Conservation (phyloP, 2,113 vertebrate species). For the Lates calcarifer region DNA sequence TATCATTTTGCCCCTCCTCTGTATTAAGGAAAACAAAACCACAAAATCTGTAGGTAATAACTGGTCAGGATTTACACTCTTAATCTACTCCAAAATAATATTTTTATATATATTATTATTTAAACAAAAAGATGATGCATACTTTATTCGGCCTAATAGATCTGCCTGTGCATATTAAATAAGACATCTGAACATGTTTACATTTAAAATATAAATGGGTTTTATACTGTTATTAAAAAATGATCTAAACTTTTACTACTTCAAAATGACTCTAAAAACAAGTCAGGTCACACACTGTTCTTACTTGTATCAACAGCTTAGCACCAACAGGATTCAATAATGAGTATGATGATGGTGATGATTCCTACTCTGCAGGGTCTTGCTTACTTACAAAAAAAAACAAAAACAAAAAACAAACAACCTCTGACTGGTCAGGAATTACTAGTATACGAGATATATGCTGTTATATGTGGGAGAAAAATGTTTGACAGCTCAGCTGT, state of each 20-base stretch:
- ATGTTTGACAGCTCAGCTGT: conserved; percentile 31
- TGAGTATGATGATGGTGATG: neutral
- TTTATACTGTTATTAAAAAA: neutral
- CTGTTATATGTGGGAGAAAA: neutral
- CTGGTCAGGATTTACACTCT: neutral
- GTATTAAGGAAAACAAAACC: conserved; percentile 43
- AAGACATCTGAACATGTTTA: no score
- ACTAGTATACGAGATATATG: neutral
- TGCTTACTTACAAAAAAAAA: no score
- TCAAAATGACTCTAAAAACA: neutral
- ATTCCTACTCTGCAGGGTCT: neutral
- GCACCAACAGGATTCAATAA: neutral
- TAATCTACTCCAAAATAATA: neutral
- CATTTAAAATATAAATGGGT: neutral
- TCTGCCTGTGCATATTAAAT: neutral
- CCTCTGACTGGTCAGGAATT: neutral
- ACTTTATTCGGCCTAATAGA: neutral
- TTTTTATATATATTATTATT: neutral
- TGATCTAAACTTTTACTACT: no score
- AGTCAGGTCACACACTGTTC: neutral
- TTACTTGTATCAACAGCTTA: neutral
- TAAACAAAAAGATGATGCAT: no score
- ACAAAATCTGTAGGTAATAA: neutral
- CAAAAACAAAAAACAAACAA: no score
- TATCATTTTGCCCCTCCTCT: conserved; percentile 45